phyloP scores from a whole-genome alignment of 2,888 invertebrate genomes.

The Eurois occulta region DNA sequence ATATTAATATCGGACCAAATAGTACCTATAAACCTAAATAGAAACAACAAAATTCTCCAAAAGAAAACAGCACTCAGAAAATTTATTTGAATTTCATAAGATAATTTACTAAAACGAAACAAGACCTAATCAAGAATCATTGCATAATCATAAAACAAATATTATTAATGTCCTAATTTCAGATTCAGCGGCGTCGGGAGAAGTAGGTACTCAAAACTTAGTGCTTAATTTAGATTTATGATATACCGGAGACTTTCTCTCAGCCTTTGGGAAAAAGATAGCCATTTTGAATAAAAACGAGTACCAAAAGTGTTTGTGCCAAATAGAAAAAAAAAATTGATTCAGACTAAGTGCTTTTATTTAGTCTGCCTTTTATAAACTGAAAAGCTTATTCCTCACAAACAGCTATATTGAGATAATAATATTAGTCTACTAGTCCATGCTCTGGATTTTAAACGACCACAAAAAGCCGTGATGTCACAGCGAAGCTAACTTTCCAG shows the following conservation, averaged over 20 bases:
- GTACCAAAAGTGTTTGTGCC: not conserved
- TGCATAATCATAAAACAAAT: slow-evolving; percentile 45
- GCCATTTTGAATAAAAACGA: slow-evolving; percentile 30
- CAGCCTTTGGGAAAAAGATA: slow-evolving; percentile 21
- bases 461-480: not conserved
- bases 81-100: slow-evolving; percentile 23
- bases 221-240: slow-evolving; percentile 70
- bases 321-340: not conserved
- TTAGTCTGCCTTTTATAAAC: not conserved
- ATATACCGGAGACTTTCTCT: slow-evolving; percentile 2
- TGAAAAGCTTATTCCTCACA: not conserved
- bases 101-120: slow-evolving; percentile 40
- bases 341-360: slow-evolving; percentile 18
- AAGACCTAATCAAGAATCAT: slow-evolving; percentile 49
- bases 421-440: not conserved
- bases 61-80: slow-evolving; percentile 13
- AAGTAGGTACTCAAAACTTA: slow-evolving; percentile 66
- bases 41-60: not conserved
- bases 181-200: slow-evolving; percentile 61
- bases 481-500: not conserved
- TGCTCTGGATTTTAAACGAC: not conserved
- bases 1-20: not conserved
- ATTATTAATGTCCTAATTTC: slow-evolving; percentile 65
- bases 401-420: not conserved
- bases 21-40: not conserved